These are phyloP conservation scores for Hydroisotoma schaefferi DNA, from an alignment of 2,888 invertebrate genomes.

Conservation along the genomic window DNA sequence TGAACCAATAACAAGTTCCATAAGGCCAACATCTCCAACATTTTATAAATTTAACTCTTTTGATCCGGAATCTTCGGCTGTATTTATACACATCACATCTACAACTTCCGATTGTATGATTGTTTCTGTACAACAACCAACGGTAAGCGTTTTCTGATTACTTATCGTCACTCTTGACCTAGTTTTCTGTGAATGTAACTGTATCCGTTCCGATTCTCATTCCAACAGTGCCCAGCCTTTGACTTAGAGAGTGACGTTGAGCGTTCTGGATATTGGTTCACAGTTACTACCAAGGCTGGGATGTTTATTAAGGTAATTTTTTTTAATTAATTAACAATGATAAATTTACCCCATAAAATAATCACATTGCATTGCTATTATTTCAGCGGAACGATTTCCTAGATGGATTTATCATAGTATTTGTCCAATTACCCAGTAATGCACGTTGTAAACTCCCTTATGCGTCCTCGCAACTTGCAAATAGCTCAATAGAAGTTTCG, in stretches of 20 bases:
- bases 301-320: conserved; percentile 52
- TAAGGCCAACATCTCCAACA: conserved; percentile 14
- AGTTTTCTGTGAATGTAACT: background rate
- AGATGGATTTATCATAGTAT: conserved; percentile 53
- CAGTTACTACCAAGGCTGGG: conserved; percentile 55
- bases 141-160: conserved; percentile 1
- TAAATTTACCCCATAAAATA: background rate
- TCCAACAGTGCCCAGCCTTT: conserved; percentile 54
- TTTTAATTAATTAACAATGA: background rate
- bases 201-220: background rate
- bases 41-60: conserved; percentile 14
- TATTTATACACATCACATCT: conserved; percentile 20
- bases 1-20: no score
- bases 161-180: background rate
- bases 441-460: conserved; percentile 48
- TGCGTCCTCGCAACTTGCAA: background rate
- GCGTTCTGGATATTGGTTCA: conserved; percentile 52
- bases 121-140: conserved; percentile 12
- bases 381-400: conserved; percentile 49
- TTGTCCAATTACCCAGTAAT: conserved; percentile 54
- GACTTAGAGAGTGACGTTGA: conserved; percentile 54
- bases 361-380: background rate
- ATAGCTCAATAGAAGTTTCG: no score
- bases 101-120: conserved; percentile 10
- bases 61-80: background rate